phyloP scores from a whole-genome alignment of 2,888 invertebrate genomes.

The Spodoptera littoralis region DNA sequence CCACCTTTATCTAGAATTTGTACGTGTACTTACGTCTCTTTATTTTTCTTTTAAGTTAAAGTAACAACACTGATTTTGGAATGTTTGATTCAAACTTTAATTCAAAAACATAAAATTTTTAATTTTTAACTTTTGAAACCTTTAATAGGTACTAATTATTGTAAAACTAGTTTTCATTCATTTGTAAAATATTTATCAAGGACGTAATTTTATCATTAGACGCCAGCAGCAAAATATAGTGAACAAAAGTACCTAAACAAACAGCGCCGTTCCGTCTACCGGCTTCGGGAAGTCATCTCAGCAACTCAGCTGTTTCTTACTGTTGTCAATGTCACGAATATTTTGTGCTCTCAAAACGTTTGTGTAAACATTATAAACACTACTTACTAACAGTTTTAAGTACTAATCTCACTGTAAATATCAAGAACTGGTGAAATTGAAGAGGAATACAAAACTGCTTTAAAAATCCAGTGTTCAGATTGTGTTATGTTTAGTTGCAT shows the following conservation, averaged over 20 bases:
- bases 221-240: too few species aligned
- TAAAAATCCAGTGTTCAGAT: slow-evolving; percentile 1
- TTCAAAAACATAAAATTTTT: not conserved
- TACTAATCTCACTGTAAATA: slow-evolving; percentile 4
- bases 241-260: too few species aligned
- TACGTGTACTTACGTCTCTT: too few species aligned
- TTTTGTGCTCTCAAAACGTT: slow-evolving; percentile 18
- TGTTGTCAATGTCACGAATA: slow-evolving; percentile 36
- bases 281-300: slow-evolving; percentile 12
- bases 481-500: slow-evolving; percentile 31
- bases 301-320: slow-evolving; percentile 34
- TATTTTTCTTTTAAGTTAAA: too few species aligned
- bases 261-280: slow-evolving; percentile 11
- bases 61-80: too few species aligned
- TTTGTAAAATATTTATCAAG: too few species aligned
- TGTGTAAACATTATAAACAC: not conserved
- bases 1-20: too few species aligned
- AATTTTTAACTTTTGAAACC: too few species aligned
- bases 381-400: slow-evolving; percentile 7
- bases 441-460: not conserved
- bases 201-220: too few species aligned
- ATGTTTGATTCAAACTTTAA: not conserved
- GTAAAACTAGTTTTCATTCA: too few species aligned
- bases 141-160: too few species aligned
- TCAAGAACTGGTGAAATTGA: not conserved